Evolutionary conservation across 2,797 vertebrate genomes (phyloP), one percentile per base, ranked within the genome.

Genomic region (Pseudopleuronectes americanus): DNA sequence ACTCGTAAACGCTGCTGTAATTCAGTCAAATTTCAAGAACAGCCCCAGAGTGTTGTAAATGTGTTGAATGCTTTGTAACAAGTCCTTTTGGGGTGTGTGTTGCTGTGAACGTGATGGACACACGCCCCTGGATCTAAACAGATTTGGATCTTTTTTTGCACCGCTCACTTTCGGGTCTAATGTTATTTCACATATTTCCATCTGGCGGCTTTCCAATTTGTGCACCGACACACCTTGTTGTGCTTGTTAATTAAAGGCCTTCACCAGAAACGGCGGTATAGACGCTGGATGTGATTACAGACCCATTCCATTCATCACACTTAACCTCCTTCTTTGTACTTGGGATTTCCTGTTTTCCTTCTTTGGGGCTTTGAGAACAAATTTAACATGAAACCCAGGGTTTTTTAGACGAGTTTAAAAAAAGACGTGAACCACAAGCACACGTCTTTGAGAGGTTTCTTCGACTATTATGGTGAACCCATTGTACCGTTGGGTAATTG

Each of bases 211-310:
- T 80, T 77, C 74, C 23, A 52, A 52, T 64, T 67, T 58, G 60
- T 58, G 59, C 22, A 64, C 64, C 38, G 60, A 28, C 61, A 67
- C 19, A n/a, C 68, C 71, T 67, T 49, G 26, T 43, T 64, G 23
- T 48, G 31, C 67, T 36, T 65, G 67, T 69, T 70, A 74, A 84
- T 85, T 80, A 74, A 76, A 84, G 69, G 52, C 70, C 70, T 38
- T 56, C 52, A 43, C 43, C 24, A 47, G 51, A 71, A 72, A 65
- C 2, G 12, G 56, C 43, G 59, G 14, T 51, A 24, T 51, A 24
- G 43, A 64, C 74, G 68, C 48, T 56, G 31, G 72, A 62, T 81
- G 63, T 81, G 68, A 84, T 88, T 85, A 79, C 3, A 80, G 66
- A 76, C 45, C 55, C 13, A 38, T 64, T 77, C 45, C 38, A 63